Base-by-base conservation (phyloP, 2,888 invertebrate genomes). In the Drosophila basisetae region DNA sequence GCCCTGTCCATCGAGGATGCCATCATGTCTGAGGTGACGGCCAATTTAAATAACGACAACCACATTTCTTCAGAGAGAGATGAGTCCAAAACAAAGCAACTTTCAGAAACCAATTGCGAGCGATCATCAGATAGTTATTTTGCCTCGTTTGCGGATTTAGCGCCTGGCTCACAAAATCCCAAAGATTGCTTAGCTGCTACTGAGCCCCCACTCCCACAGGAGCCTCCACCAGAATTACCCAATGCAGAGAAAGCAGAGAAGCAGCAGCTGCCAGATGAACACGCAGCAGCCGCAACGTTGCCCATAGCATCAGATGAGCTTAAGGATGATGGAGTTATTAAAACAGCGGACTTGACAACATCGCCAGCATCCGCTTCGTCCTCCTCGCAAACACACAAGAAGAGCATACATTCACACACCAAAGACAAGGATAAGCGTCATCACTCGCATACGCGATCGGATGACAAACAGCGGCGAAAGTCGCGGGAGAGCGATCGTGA, bases 351-450 rank as follows among this genome's bases (percentile, higher is more conserved):
- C 25, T 41, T 77, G 25, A 78, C 60, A 13, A 59, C 70, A 1
- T 83, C 90, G n/a, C 88, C 90, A 9, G 63, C 73, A 0, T 87
- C 90, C 5, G 65, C 66, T 2, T 86, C 89, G 0, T 86, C 89
- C 2, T 91, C 91, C 6, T 91, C 91, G 0, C 90, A 89, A 5
- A 86, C 90, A 47, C 47, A 47, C 9, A 92, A 91, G 39, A 92
- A 91, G 47, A 83, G 85, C n/a, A 75, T 76, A 7, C 39, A 41
- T 6, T 73, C 73, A 2, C 58, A 53, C 22, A 74, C 68, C 2
- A 64, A 55, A 56, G 74, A 39, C n/a, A 82, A 68, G 28, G 76
- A 90, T 6, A 87, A 53, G 22, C 76, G 76, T 7, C 75, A 81
- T 66, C 80, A 82, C 53, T 72, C 76, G 1, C 64, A 65, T 28